Conservation (phyloP, 2,113 vertebrate species). For the Carassius gibelio region DNA sequence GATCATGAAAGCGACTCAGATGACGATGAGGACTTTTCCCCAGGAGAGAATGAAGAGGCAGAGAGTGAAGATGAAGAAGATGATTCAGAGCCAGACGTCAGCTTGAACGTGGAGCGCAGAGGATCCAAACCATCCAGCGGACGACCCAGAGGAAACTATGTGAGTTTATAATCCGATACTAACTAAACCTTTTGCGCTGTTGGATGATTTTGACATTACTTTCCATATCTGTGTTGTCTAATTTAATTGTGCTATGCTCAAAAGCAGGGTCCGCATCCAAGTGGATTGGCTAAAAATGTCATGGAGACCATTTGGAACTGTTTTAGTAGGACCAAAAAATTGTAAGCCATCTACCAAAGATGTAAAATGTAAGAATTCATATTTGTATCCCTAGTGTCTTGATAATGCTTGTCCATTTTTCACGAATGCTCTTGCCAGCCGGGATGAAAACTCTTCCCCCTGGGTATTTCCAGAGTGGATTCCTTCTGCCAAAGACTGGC, state of each 20-base stretch:
- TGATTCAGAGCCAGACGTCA: slow-evolving; percentile 36
- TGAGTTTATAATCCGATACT: background rate
- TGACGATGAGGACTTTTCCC: slow-evolving; percentile 84
- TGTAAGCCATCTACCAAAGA: slow-evolving; percentile 75
- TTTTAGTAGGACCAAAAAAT: slow-evolving; percentile 75
- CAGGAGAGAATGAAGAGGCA: slow-evolving; percentile 64
- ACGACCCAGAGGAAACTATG: background rate
- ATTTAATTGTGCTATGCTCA: slow-evolving; percentile 15
- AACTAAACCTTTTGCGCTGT: background rate
- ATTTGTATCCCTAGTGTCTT: background rate
- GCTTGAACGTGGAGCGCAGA: background rate
- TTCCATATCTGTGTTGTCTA: slow-evolving; percentile 5
- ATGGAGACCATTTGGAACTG: slow-evolving; percentile 79
- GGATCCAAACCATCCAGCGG: too few species aligned
- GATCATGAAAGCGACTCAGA: slow-evolving; percentile 51
- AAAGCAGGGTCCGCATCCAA: slow-evolving; percentile 55
- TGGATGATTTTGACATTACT: background rate
- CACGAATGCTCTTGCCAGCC: slow-evolving; percentile 67
- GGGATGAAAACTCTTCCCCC: slow-evolving; percentile 77
- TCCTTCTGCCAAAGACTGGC: slow-evolving; percentile 79
- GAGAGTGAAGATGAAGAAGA: slow-evolving; percentile 55
- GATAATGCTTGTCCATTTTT: background rate
- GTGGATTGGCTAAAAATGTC: slow-evolving; percentile 75
- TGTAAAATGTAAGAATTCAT: background rate
- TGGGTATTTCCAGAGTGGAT: slow-evolving; percentile 92